These are phyloP conservation scores for Parus major DNA, from an alignment of 2,113 vertebrate species.

Conservation along the genomic window DNA sequence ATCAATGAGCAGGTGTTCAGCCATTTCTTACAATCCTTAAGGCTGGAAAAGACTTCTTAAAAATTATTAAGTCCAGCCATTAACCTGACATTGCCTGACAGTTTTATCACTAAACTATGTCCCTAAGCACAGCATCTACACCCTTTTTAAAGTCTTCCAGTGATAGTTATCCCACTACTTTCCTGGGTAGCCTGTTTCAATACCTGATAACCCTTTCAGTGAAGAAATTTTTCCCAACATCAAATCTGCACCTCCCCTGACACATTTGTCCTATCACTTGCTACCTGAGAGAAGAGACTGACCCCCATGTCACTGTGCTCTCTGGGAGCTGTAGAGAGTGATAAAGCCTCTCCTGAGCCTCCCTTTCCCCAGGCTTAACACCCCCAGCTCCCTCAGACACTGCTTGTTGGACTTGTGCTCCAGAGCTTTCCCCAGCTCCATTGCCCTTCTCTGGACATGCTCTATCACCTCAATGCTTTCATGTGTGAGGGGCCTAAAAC, in stretches of 20 bases:
- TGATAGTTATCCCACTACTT: not conserved
- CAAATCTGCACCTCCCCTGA: not conserved
- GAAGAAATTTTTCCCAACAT: not conserved
- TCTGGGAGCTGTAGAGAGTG: not conserved
- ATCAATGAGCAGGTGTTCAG: not conserved
- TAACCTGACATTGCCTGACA: not conserved
- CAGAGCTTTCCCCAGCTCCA: not conserved
- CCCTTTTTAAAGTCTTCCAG: not conserved
- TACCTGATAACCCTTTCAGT: not conserved
- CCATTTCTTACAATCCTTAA: not conserved
- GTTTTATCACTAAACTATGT: not conserved
- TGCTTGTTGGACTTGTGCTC: not conserved
- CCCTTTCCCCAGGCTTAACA: not conserved
- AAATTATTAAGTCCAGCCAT: not conserved
- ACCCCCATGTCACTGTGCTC: accelerated
- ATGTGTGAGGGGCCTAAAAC: not conserved
- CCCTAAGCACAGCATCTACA: not conserved
- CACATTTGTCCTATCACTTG: not conserved
- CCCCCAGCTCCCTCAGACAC: not conserved
- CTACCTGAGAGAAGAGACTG: not conserved
- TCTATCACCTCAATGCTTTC: not conserved
- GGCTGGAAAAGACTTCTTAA: not conserved
- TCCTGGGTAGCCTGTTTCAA: not conserved
- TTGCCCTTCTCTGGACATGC: not conserved
- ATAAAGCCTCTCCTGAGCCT: not conserved